Percentiles rank a stretch among this genome's conserved stretches.
Evolutionary conservation across 2,888 invertebrate genomes (phyloP).

Genomic region (Anthrax anthrax): DNA sequence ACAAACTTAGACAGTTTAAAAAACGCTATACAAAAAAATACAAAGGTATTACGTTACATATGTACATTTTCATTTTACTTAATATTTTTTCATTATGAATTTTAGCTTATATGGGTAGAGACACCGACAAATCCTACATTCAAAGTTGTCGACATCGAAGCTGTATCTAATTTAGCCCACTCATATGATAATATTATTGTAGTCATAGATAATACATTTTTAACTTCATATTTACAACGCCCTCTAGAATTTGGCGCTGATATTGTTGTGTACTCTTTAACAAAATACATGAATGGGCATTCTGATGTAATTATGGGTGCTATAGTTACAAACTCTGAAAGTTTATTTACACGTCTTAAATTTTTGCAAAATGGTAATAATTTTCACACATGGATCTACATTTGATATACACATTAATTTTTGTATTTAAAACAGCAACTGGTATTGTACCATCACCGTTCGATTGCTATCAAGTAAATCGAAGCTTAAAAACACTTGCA

Average conservation of each 20-base stretch:
- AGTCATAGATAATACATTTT: slow-evolving; percentile 88
- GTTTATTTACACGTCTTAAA: slow-evolving; percentile 53
- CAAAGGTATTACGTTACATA: slow-evolving; percentile 48
- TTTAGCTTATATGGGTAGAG: slow-evolving; percentile 81
- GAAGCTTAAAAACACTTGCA: slow-evolving; percentile 85
- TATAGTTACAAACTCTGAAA: slow-evolving; percentile 56
- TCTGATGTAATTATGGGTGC: slow-evolving; percentile 96
- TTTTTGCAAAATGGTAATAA: slow-evolving; percentile 81
- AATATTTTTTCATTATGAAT: slow-evolving; percentile 17
- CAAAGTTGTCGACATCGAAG: slow-evolving; percentile 77
- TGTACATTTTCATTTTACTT: background rate
- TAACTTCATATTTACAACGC: slow-evolving; percentile 79
- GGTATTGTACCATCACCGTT: slow-evolving; percentile 93
- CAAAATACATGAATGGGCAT: slow-evolving; percentile 98
- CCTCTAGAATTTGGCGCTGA: slow-evolving; percentile 87
- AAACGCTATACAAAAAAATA: slow-evolving; percentile 60
- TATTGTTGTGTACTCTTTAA: slow-evolving; percentile 78
- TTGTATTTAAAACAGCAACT: slow-evolving; percentile 18
- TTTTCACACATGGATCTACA: too few species aligned
- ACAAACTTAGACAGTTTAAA: slow-evolving; percentile 50
- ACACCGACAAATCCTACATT: slow-evolving; percentile 91
- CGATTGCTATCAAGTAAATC: slow-evolving; percentile 86
- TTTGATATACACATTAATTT: too few species aligned
- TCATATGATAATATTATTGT: slow-evolving; percentile 42
- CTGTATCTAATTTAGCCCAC: slow-evolving; percentile 48